phyloP scores from a whole-genome alignment of 2,888 invertebrate species.

The Rapana venosa region DNA sequence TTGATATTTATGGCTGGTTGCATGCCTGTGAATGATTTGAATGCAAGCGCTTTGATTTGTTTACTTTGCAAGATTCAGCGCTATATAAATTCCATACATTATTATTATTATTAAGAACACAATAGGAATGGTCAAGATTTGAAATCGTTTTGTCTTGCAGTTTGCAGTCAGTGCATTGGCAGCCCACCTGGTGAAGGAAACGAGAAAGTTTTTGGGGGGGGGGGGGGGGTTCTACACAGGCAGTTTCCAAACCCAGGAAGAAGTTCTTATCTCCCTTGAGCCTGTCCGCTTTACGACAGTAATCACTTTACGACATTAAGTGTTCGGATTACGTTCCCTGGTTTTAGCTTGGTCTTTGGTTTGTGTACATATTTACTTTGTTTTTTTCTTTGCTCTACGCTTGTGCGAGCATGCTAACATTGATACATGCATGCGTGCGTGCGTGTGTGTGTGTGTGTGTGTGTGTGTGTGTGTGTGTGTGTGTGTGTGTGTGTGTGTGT shows the following conservation, averaged over 20 bases:
- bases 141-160: too few species aligned
- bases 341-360: not conserved
- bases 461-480: constrained; percentile 21
- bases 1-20: too few species aligned
- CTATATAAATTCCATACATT: too few species aligned
- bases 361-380: not conserved
- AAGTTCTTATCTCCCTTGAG: not conserved
- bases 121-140: too few species aligned
- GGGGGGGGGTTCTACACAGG: not conserved
- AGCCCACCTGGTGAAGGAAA: too few species aligned
- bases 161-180: too few species aligned
- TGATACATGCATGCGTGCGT: not conserved
- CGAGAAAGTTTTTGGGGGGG: too few species aligned
- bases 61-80: too few species aligned
- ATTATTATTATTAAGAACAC: too few species aligned
- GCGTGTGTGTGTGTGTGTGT: constrained; percentile 30
- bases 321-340: not conserved
- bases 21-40: too few species aligned
- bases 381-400: not conserved
- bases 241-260: not conserved
- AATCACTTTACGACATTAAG: not conserved
- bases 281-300: not conserved
- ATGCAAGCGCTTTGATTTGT: too few species aligned
- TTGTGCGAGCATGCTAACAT: not conserved
- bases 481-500: constrained; percentile 19